These are phyloP conservation scores for Apomyelois bistriatella DNA, from an alignment of 2,888 invertebrate genomes.

Conservation along the genomic window DNA sequence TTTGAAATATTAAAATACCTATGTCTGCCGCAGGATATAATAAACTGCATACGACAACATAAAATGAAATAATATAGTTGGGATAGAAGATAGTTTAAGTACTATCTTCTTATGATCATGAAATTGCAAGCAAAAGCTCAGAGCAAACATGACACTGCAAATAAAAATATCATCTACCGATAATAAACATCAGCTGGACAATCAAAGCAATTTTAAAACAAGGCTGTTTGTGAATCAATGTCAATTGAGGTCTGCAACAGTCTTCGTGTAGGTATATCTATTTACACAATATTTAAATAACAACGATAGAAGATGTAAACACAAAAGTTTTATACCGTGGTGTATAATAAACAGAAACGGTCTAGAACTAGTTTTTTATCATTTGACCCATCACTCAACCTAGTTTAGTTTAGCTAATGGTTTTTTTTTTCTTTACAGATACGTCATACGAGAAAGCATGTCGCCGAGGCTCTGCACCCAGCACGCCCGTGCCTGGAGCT, in stretches of 20 bases:
- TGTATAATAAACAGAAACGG: no score
- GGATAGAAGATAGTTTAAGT: no score
- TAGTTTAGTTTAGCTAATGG: no score
- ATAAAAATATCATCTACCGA: neutral
- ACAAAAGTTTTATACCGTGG: no score
- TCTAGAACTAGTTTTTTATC: no score
- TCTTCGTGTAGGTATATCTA: constrained; percentile 32
- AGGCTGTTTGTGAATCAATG: constrained; percentile 57
- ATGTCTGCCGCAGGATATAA: no score
- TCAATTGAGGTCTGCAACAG: constrained; percentile 42
- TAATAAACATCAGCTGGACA: neutral
- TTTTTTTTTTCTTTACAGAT: constrained; percentile 81
- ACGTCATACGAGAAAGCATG: constrained; percentile 95
- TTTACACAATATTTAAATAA: neutral
- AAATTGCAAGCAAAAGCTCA: neutral
- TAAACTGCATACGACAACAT: no score
- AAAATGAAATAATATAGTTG: no score
- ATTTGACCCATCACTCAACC: no score
- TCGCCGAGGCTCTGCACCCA: constrained; percentile 90
- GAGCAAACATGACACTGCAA: neutral
- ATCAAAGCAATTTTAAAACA: constrained; percentile 46
- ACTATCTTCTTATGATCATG: neutral
- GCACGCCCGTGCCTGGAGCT: constrained; percentile 87
- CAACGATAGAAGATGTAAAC: no score
- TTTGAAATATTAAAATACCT: no score